Evolutionary conservation across 2,113 vertebrate species (phyloP), one percentile per base, ranked within the genome.

Genomic region (Myotis brandtii): DNA sequence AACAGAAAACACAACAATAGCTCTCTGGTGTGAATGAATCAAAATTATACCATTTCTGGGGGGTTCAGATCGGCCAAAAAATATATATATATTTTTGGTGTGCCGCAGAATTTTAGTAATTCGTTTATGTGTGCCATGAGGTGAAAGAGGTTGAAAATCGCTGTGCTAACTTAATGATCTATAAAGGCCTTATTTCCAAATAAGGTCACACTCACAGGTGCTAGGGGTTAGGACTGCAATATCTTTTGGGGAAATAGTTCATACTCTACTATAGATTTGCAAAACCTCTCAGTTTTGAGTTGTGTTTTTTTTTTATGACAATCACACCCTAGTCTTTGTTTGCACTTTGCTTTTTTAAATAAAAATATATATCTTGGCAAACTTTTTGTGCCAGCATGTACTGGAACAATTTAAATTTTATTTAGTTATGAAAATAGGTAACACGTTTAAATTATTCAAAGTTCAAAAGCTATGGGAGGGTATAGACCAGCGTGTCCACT

Each of bases 401-500:
- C 40, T 21, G 20, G 25, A 20, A n/a, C 14, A 27, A 34, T 52
- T 82, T 88, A 43, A 27, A 69, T 77, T 93, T 32, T 76, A 18
- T 66, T 66, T 62, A 21, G 23, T 72, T 72, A 69, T 54, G 37
- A n/a, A 70, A 81, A 32, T 10, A 56, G 37, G 16, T 30, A 32
- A 20, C 14, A 3, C 34, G 7, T 64, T 88, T n/a, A 73, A 88
- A 75, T 52, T 43, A 50, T 43, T 82, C 64, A 37, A 48, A 32
- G 17, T 72, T 80, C 66, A 73, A 48, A 69, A 48, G 37, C 8
- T 52, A 69, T 6, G 56, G 23, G 32, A 82, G 23, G 12, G 3
- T 9, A 1, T 23, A 59, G 62, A 50, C 9, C 48, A 2, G 34
- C 5, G 10, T 2, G 21, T 30, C 4, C 2, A 14, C 0, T 4